phyloP scores from a whole-genome alignment of 2,888 invertebrate genomes.

The Pristionchus mayeri region DNA sequence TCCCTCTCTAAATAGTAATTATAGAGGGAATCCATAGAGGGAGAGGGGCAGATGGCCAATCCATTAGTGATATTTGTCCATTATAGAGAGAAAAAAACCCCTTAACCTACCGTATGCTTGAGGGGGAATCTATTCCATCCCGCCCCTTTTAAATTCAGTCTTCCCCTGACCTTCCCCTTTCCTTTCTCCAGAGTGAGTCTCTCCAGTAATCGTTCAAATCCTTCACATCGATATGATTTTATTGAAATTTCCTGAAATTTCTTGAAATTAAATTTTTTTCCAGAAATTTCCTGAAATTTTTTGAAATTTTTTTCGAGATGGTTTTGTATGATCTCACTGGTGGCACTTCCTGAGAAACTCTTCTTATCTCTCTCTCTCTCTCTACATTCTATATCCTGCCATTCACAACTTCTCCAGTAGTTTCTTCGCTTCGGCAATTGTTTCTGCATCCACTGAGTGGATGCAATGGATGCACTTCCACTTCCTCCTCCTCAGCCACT shows the following conservation, averaged over 20 bases:
- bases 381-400: no score
- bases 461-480: no score
- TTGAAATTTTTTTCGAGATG: no score
- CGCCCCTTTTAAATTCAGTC: constrained; percentile 8
- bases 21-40: background rate
- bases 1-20: constrained; percentile 3
- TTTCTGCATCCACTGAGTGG: constrained; percentile 20
- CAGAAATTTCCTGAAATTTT: no score
- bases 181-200: background rate
- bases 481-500: background rate
- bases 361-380: no score
- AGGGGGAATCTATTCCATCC: background rate
- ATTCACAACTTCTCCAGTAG: background rate
- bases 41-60: background rate
- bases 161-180: background rate
- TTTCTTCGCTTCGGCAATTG: constrained; percentile 36
- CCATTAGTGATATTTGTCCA: constrained; percentile 19
- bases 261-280: no score
- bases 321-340: no score
- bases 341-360: no score
- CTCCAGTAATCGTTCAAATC: constrained; percentile 31
- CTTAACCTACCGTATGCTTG: no score
- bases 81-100: no score
- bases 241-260: no score
- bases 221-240: no score